Percentiles rank a stretch among this genome's conserved stretches.
Conservation (phyloP, 2,113 vertebrate species). For the Nothocercus julius region DNA sequence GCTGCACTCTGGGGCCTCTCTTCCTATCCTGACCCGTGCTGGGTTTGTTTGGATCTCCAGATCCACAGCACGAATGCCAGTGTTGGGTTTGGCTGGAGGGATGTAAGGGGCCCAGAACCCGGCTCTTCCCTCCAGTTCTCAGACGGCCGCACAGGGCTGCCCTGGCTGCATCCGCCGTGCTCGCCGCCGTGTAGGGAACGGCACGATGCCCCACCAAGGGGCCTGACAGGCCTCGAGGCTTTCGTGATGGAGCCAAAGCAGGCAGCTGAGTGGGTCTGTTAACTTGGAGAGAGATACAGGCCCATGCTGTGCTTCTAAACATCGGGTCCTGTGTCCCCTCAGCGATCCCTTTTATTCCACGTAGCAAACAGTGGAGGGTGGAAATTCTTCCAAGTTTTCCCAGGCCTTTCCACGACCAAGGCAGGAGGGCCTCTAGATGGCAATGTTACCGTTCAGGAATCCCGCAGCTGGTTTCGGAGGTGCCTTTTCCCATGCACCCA, state of each 20-base stretch:
- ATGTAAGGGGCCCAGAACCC: neutral
- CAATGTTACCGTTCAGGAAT: constrained; percentile 74
- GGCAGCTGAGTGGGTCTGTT: neutral
- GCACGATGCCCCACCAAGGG: neutral
- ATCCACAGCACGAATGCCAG: neutral
- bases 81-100: neutral
- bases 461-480: neutral
- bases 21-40: neutral
- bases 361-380: neutral
- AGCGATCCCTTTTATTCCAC: neutral
- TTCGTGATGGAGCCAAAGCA: neutral
- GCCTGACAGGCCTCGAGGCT: neutral
- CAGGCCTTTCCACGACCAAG: neutral
- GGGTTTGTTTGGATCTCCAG: neutral
- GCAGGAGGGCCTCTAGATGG: constrained; percentile 72
- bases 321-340: neutral
- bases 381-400: neutral
- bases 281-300: rapidly evolving
- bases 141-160: neutral
- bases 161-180: neutral
- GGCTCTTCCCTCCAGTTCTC: neutral
- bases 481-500: neutral
- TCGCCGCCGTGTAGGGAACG: neutral
- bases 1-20: no score
- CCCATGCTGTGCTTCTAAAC: neutral